Evolutionary conservation across 2,888 invertebrate genomes (phyloP).

Genomic region (Pilophorus perplexus): DNA sequence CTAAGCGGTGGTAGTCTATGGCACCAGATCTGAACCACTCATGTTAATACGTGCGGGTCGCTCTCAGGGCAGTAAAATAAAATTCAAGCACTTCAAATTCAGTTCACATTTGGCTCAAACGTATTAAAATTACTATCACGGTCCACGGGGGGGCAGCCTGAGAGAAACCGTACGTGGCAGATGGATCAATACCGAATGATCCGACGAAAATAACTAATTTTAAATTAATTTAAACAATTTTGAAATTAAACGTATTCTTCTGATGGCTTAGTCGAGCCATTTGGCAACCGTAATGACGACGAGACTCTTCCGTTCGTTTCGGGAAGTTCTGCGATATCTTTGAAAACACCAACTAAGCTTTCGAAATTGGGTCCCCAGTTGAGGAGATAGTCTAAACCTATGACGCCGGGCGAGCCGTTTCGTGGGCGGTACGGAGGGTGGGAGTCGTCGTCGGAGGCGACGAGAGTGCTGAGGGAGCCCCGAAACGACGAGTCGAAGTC

Average conservation of each 20-base stretch:
- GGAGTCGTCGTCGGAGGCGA: constrained; percentile 89
- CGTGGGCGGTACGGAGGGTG: constrained; percentile 78
- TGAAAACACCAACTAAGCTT: constrained; percentile 91
- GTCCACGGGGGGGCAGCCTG: too few relatives aligned
- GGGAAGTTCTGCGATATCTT: constrained; percentile 92
- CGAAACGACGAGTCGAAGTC: constrained; percentile 93
- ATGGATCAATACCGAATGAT: too few relatives aligned
- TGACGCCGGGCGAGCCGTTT: constrained; percentile 74
- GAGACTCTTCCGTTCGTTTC: constrained; percentile 74
- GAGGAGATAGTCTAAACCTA: constrained; percentile 90
- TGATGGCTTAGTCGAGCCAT: constrained; percentile 78
- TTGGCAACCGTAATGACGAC: constrained; percentile 70
- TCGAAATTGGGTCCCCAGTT: constrained; percentile 97
- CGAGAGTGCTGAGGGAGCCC: constrained; percentile 88
- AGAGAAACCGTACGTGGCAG: too few relatives aligned
- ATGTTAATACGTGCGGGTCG: too few relatives aligned
- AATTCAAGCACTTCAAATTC: too few relatives aligned
- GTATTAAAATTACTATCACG: too few relatives aligned
- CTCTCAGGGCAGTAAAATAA: too few relatives aligned
- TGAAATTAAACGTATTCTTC: constrained; percentile 90
- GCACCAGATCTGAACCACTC: too few relatives aligned
- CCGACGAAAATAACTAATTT: too few relatives aligned
- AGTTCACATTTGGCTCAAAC: too few relatives aligned
- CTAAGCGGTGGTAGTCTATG: too few relatives aligned
- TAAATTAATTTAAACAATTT: too few relatives aligned